Base-by-base conservation (phyloP, 2,888 invertebrate genomes). In the Drosophila parthenogenetica region DNA sequence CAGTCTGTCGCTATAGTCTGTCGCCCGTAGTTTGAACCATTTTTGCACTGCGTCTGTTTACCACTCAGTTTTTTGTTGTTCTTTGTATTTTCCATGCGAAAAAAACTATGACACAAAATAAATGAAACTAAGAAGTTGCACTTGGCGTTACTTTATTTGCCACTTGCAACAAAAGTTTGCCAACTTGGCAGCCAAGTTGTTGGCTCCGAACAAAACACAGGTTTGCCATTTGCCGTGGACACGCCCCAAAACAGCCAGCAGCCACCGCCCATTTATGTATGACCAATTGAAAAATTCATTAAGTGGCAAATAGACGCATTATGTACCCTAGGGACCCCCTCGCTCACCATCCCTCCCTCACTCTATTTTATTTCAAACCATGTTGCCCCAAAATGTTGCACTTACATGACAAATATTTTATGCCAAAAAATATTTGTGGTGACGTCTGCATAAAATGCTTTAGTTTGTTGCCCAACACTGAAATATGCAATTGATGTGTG, bases 231-330 rank as follows among this genome's bases (percentile, higher is more conserved):
- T 82, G 70, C 64, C 55, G 16, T 19, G 50, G 43, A 32, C 66
- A 48, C 60, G 46, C 60, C 67, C 42, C 35, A 25, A 35, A 46
- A 17, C 4, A 16, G 19, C 17, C 35, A 13, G 7, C 19, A 19
- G n/a, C 11, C 5, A 19, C 19, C 46, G 32, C 53, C 39, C 17
- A 45, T 29, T 63, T 59, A 61, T 57, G 68, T 63, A 58, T 57
- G 46, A 55, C 49, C 48, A 29, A 29, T 59, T 62, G 67, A 60
- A 78, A 75, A 81, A 79, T 83, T 81, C 83, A 83, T 83, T 87
- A 84, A 84, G 84, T 83, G 84, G 68, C 87, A 84, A 81, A 83
- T 75, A 81, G 75, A 77, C 79, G 87, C 83, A 81, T 87, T 81
- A 81, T 87, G 75, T 46, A 53, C 43, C 51, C 50, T 22, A 32